phyloP scores from a whole-genome alignment of 1,140 invertebrate species.

The Hycleus phaleratus region DNA sequence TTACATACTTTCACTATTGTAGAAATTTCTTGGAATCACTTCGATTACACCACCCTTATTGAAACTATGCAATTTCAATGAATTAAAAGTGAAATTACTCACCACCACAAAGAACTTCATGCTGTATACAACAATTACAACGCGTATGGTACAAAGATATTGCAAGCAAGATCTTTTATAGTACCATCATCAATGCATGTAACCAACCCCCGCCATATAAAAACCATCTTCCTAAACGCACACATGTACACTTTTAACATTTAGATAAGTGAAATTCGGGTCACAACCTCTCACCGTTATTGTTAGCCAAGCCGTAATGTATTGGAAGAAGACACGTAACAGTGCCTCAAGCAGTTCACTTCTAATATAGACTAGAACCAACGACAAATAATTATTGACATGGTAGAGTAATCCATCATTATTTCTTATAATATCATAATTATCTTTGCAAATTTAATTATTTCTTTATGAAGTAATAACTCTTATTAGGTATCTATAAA shows the following conservation, averaged over 20 bases:
- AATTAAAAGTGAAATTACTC: background rate
- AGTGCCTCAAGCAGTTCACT: background rate
- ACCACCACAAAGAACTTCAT: background rate
- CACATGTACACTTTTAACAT: conserved; percentile 12
- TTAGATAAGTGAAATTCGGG: conserved; percentile 29
- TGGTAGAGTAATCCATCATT: background rate
- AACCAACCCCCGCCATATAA: conserved; percentile 12
- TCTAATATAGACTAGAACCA: background rate
- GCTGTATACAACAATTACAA: background rate
- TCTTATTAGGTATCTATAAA: no score
- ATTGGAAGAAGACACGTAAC: background rate
- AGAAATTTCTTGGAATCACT: no score
- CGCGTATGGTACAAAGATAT: background rate
- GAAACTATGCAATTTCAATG: no score
- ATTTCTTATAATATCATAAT: background rate
- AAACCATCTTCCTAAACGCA: conserved; percentile 9
- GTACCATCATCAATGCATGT: conserved; percentile 12
- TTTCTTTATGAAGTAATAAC: no score
- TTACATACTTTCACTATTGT: no score
- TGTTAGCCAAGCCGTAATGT: background rate
- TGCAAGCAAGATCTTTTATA: conserved; percentile 21
- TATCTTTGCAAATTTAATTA: background rate
- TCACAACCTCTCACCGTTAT: conserved; percentile 28
- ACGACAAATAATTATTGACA: background rate
- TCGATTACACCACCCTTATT: no score